Evolutionary conservation across 2,113 vertebrate species (phyloP), one percentile per base, ranked within the genome.

Genomic region (Suncus etruscus): DNA sequence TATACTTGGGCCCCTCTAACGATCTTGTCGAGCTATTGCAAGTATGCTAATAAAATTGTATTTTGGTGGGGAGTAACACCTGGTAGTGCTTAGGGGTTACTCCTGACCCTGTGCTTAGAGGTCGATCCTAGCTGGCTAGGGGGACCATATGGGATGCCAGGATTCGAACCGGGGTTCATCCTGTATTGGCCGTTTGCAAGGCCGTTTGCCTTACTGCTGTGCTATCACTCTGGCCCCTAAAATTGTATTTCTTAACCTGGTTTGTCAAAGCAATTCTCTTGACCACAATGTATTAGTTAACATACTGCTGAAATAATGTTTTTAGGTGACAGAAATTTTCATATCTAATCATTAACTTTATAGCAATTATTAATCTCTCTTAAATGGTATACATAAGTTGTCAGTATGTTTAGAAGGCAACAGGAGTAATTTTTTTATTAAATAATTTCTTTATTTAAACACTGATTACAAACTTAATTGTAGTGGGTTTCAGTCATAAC

Each of bases 291-390:
- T 78, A 27, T 54, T 73, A 68, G n/a, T 54, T 73, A 68, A 70
- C 9, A 54, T 3, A 31, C 16, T 87, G 31, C 31, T 11, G 61
- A 87, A 92, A 66, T 76, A 73, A 45, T 86, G 47, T 82, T 92
- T 95, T 70, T 70, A 66, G 50, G 81, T 84, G 29, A 87, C 29
- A 81, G n/a, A 63, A 31, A 14, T 80, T 61, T 65, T 58, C 73
- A 63, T 85, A 51, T 39, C 8, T 88, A 95, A 89, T 87, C 70
- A 45, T 84, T 89, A 91, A 74, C 69, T 66, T 88, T 54, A 39
- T 14, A 24, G n/a, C 24, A 81, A 6, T 86, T 89, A 51, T 6
- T 90, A 29, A 27, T 76, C 27, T 54, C 80, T 15, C 11, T 7
- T 29, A 18, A 61, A 65, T 84, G 73, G 27, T 63, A 87, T 87